These are phyloP conservation scores for Drosophila bunnanda DNA, from an alignment of 2,888 invertebrate genomes.

Conservation along the genomic window DNA sequence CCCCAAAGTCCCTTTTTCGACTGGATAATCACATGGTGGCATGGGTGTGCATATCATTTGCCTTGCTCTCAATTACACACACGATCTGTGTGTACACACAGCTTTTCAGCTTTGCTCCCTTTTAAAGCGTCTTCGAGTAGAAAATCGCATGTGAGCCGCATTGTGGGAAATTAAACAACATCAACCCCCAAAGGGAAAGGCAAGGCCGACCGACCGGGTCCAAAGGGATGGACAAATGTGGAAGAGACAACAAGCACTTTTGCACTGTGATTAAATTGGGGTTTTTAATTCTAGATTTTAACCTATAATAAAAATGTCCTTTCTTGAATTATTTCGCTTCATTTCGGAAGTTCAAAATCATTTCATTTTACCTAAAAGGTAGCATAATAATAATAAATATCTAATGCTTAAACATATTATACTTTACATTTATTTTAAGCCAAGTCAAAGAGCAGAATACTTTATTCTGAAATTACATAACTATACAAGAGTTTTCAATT, in stretches of 20 bases:
- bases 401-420: too few relatives aligned
- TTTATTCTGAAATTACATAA: too few relatives aligned
- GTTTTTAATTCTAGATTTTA: neutral
- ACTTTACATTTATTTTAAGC: too few relatives aligned
- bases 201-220: conserved; percentile 11
- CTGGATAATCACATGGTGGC: conserved; percentile 48
- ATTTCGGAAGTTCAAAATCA: too few relatives aligned
- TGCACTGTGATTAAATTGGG: conserved; percentile 24
- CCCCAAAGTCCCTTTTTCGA: conserved; percentile 39
- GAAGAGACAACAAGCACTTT: conserved; percentile 25
- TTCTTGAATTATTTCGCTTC: too few relatives aligned
- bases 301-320: too few relatives aligned
- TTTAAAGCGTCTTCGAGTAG: conserved; percentile 58
- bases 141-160: conserved; percentile 59
- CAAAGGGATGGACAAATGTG: conserved; percentile 37
- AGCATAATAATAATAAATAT: too few relatives aligned
- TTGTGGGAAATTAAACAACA: conserved; percentile 62
- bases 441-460: too few relatives aligned
- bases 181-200: conserved; percentile 32
- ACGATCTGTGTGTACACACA: conserved; percentile 18
- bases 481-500: too few relatives aligned
- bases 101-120: conserved; percentile 28
- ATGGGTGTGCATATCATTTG: conserved; percentile 34
- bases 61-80: conserved; percentile 34
- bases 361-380: too few relatives aligned